Base-by-base conservation (phyloP, 2,113 vertebrate genomes). In the Poeciliopsis turrubarensis region DNA sequence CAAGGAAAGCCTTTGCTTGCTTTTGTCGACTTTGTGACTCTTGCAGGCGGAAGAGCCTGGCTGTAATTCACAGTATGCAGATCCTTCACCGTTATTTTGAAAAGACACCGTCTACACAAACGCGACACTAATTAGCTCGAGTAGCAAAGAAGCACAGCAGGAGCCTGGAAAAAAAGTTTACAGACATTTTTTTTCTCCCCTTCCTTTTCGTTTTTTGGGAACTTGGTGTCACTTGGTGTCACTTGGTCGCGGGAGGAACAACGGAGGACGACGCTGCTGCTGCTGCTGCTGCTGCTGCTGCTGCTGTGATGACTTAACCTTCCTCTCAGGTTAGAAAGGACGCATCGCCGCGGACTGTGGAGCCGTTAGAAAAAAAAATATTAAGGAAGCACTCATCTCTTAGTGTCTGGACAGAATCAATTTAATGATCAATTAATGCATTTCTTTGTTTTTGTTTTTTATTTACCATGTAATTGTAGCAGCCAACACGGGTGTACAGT, bases 21-120 rank as follows among this genome's bases (percentile, higher is more conserved):
- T 94, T 95, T 94, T 94, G 89, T 92, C 92, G 93, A 89, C 54
- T 94, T 94, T 90, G 71, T 87, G 86, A 91, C 34, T 37, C 10
- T 37, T 64, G 2, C 15, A 41, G 79, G 44, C 29, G 62, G 80
- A 73, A 51, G 69, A 47, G 70, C 79, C 83, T 86, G 14, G 30
- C 75, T 73, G 30, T 77, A 17, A 29, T 70, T 65, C 71, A 79
- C 72, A 83, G 71, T 81, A 68, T 71, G 74, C 78, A 77, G 79
- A 87, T 80, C n/a, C 66, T 66, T 72, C 64, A 83, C 70, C 81
- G 86, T 72, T 73, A 77, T 82, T 80, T 83, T 81, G 66, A 71
- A 79, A 77, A 34, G 47, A 78, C 65, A 80, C 82, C 37, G 25
- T 77, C 63, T 4, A 71, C 78, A 83, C 86, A 75, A 77, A 82